Evolutionary conservation across 2,888 invertebrate genomes (phyloP).

Genomic region (Dryocosmus kuriphilus): DNA sequence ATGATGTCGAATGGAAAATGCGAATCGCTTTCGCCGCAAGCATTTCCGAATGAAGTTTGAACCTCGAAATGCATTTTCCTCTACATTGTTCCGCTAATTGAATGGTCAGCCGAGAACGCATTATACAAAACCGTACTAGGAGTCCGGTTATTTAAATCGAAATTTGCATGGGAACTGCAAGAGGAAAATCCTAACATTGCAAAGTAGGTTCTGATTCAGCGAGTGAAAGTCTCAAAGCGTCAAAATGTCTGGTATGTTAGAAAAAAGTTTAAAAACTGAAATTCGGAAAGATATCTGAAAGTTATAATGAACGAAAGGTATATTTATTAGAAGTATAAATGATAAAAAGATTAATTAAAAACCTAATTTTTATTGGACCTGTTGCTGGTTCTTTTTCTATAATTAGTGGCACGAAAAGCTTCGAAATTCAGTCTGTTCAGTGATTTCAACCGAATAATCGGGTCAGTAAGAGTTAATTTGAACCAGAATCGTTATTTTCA

Average conservation of each 20-base stretch:
- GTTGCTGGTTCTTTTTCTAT: no score
- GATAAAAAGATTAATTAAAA: no score
- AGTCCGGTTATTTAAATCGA: background rate
- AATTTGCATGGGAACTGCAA: conserved; percentile 7
- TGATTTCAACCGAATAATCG: background rate
- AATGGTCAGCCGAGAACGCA: background rate
- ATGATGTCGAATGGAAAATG: background rate
- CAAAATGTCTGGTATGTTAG: background rate
- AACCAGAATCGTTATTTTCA: no score
- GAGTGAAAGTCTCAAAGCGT: background rate
- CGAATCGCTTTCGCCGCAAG: background rate
- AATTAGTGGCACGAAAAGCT: background rate
- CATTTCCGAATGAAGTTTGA: conserved; percentile 12
- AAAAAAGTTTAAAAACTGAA: no score
- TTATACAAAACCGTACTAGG: conserved; percentile 3
- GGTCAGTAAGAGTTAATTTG: no score
- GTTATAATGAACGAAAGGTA: no score
- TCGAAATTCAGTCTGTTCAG: background rate
- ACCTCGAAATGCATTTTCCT: conserved; percentile 23
- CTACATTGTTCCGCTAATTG: conserved; percentile 7
- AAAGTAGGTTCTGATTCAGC: background rate
- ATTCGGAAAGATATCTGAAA: no score
- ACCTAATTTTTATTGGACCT: no score
- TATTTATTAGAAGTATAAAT: no score
- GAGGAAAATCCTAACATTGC: background rate